These are phyloP conservation scores for Sitta carolinensis DNA, from an alignment of 2,797 vertebrate genomes.

Conservation along the genomic window DNA sequence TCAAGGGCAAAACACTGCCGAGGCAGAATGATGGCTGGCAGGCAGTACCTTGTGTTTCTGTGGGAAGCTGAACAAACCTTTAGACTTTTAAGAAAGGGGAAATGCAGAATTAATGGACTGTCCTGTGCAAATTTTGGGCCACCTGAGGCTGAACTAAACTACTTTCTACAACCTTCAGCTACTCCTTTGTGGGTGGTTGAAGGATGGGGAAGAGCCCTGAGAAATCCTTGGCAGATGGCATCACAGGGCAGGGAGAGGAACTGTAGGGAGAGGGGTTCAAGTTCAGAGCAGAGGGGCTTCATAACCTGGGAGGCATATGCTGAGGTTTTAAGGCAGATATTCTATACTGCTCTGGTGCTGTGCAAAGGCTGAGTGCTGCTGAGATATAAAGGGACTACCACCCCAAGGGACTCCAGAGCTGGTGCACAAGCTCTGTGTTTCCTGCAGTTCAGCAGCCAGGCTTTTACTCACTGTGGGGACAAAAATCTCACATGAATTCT, in stretches of 20 bases:
- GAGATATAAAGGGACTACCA: neutral
- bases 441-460: neutral
- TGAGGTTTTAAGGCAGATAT: neutral
- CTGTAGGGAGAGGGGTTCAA: neutral
- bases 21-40: neutral
- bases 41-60: neutral
- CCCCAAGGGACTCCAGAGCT: neutral
- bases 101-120: neutral
- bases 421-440: neutral
- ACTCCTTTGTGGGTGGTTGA: neutral
- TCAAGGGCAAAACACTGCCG: neutral
- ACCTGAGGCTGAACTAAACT: neutral
- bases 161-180: neutral
- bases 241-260: neutral
- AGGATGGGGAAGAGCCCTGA: neutral
- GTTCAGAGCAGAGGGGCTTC: neutral
- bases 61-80: neutral
- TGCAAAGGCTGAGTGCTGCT: neutral
- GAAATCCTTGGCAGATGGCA: neutral
- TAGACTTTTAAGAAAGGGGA: neutral
- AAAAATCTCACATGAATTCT: neutral
- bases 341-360: neutral
- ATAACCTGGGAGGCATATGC: neutral
- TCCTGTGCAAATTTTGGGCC: neutral
- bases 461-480: neutral